A percentile compares a stretch with the other conserved stretches of the same genome.
Conservation (phyloP, 2,797 vertebrate genomes). For the Cynopterus sphinx region DNA sequence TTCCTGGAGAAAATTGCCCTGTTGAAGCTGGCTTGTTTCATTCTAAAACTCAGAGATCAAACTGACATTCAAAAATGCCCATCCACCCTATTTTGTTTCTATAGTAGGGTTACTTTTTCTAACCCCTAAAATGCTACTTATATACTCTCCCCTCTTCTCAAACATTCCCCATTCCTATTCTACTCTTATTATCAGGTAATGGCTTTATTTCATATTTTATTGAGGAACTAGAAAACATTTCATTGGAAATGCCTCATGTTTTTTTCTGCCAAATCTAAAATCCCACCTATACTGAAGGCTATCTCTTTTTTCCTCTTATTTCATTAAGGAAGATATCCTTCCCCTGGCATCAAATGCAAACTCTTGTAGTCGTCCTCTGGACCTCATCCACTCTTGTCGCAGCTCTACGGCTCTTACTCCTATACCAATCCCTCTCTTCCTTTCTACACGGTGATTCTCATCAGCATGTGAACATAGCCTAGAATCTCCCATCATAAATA, state of each 20-base stretch:
- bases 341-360: background rate
- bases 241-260: background rate
- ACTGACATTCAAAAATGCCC: background rate
- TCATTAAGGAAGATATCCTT: background rate
- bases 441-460: background rate
- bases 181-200: background rate
- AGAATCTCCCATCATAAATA: conserved; percentile 32
- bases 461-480: background rate
- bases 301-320: background rate
- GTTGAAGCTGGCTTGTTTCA: background rate
- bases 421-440: background rate
- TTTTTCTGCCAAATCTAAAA: background rate
- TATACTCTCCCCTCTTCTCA: background rate
- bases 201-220: background rate
- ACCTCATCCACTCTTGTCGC: background rate
- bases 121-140: background rate
- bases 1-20: background rate
- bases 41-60: background rate
- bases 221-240: background rate
- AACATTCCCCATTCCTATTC: background rate
- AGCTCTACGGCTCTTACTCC: background rate
- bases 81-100: background rate
- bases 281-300: background rate
- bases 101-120: background rate
- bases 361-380: background rate